Percentiles rank a stretch among this genome's conserved stretches.
phyloP scores from a whole-genome alignment of 2,888 invertebrate species.

The Allophyes oxyacanthae region DNA sequence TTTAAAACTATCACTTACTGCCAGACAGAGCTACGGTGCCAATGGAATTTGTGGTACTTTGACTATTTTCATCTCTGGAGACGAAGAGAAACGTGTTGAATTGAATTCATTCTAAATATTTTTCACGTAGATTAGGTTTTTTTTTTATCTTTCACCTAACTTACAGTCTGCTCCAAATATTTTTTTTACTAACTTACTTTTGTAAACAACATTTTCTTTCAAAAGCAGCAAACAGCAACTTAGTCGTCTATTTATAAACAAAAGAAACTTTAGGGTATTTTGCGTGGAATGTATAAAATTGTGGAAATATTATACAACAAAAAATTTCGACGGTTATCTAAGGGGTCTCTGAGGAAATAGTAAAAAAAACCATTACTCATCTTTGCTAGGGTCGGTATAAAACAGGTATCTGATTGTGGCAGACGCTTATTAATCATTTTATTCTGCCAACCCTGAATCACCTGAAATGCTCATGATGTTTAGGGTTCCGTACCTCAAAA shows the following conservation, averaged over 20 bases:
- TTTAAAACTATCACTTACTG: constrained; percentile 45
- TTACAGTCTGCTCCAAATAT: too few relatives aligned
- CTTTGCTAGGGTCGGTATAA: constrained; percentile 56
- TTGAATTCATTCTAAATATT: too few relatives aligned
- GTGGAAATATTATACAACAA: constrained; percentile 10
- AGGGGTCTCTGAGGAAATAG: constrained; percentile 55
- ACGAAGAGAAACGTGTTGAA: too few relatives aligned
- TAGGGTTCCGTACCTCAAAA: too few relatives aligned
- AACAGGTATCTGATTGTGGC: constrained; percentile 64
- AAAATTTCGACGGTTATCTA: constrained; percentile 34
- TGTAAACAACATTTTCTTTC: too few relatives aligned
- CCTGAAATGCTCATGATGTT: too few relatives aligned
- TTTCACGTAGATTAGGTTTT: too few relatives aligned
- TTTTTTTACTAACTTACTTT: too few relatives aligned
- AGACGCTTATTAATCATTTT: constrained; percentile 56
- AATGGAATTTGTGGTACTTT: constrained; percentile 11
- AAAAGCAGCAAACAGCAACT: too few relatives aligned
- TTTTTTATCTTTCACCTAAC: too few relatives aligned
- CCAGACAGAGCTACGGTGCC: constrained; percentile 34
- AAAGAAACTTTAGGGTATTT: constrained; percentile 29
- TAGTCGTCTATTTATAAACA: constrained; percentile 3
- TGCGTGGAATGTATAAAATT: constrained; percentile 22
- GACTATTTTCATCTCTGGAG: too few relatives aligned
- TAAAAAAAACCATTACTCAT: constrained; percentile 66
- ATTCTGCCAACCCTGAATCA: constrained; percentile 7